These are phyloP conservation scores for Haliclona indistincta DNA, from an alignment of 37 sponge, comb jelly and placozoan species.

Conservation along the genomic window DNA sequence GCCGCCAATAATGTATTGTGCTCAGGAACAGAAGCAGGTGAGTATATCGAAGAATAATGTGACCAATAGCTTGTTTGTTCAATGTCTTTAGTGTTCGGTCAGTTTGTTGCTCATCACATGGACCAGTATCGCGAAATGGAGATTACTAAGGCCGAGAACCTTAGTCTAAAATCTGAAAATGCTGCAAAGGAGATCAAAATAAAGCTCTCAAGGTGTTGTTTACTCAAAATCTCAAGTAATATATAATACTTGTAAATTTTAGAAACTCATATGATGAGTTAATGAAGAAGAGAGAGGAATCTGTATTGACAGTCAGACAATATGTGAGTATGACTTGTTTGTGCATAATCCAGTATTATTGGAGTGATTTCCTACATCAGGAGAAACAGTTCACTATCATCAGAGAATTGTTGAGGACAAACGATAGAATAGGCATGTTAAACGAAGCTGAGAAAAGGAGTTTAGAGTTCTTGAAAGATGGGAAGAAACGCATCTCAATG, in stretches of 20 bases:
- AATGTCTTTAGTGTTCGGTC: not conserved
- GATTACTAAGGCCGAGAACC: not conserved
- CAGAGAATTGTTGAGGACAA: conserved; percentile 56
- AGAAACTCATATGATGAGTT: too few species aligned
- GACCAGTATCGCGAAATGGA: conserved; percentile 43
- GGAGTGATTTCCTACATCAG: too few species aligned
- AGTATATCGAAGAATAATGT: not conserved
- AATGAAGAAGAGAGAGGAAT: too few species aligned
- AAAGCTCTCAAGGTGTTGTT: conserved; percentile 74
- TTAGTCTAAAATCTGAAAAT: conserved; percentile 37
- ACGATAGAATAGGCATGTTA: conserved; percentile 65
- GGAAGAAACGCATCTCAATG: not conserved
- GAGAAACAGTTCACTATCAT: conserved; percentile 81
- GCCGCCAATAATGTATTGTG: conserved; percentile 28
- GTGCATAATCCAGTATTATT: too few species aligned
- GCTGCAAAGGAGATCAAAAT: conserved; percentile 62
- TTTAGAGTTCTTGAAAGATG: conserved; percentile 51
- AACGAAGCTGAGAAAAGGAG: conserved; percentile 67
- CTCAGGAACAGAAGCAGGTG: conserved; percentile 48
- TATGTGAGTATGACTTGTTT: not conserved
- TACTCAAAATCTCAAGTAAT: too few species aligned
- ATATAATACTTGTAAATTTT: too few species aligned
- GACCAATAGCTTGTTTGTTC: not conserved
- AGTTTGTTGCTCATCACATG: not conserved
- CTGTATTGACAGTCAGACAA: too few species aligned